Base-by-base conservation (phyloP, 2,888 invertebrate species). In the Volucella bombylans region DNA sequence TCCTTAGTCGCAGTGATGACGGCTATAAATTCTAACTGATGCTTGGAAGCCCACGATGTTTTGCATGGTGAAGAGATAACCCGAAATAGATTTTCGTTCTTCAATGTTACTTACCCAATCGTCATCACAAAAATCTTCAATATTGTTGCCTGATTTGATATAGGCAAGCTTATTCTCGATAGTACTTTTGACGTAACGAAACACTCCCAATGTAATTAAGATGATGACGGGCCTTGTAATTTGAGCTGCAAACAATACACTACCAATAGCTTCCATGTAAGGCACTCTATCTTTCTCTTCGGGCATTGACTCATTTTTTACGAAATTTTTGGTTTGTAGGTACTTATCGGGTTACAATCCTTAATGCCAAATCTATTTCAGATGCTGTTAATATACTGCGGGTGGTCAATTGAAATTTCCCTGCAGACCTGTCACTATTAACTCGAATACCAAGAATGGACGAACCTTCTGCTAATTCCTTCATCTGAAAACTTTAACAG, bases 391-490 rank as follows among this genome's bases (percentile, higher is more conserved):
- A 18, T 18, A 1, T 87, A 86, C 61, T 85, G 71, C 10, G 77
- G 50, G 31, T 86, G 87, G 47, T 87, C 80, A 12, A 87, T 74
- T 64, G 64, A 77, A 6, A 86, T 72, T n/a, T 78, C 11, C 38
- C 57, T 65, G 11, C 15, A 18, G 39, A 45, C 18, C 14, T 54
- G 11, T 79, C 64, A 38, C 54, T 47, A 52, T 50, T 68, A 38
- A 80, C 59, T 54, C 76, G 73, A 41, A 87, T 82, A n/a, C 87
- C 82, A 55, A 87, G 65, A n/a, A 86, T 69, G 12, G 80, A 85
- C 15, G 67, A 81, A 11, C 65, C 87, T 39, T 81, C 54, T 8
- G 74, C 87, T 49, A 87, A 54, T 69, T 86, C 83, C 50, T 86
- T 86, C 79, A 82, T 86, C 11, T 67, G 68, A 62, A 87, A 87